Conservation (phyloP, 1,140 invertebrate genomes). For the Cydia amplana region DNA sequence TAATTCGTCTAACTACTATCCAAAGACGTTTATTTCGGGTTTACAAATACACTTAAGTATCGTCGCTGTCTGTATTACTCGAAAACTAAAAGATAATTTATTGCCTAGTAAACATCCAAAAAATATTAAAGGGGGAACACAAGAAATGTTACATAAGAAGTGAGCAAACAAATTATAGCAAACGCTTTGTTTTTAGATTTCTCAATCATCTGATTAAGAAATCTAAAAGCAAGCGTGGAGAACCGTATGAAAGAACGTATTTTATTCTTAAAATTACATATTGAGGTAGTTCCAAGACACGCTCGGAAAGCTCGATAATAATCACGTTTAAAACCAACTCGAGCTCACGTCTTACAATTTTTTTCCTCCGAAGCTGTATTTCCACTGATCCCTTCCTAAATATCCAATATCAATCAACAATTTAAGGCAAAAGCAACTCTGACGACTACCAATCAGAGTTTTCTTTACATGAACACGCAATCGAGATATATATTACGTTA, state of each 20-base stretch:
- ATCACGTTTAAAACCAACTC: slow-evolving; percentile 22
- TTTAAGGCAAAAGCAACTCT: not conserved
- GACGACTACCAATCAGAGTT: not conserved
- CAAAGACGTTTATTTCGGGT: no score
- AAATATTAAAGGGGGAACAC: no score
- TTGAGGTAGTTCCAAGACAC: not conserved
- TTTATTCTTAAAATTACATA: not conserved
- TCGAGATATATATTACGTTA: not conserved
- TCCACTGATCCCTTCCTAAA: not conserved
- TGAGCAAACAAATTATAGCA: no score
- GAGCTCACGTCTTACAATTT: not conserved
- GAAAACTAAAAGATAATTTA: no score
- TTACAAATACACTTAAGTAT: no score
- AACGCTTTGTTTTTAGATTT: no score
- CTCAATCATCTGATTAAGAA: not conserved
- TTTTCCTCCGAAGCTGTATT: slow-evolving; percentile 19
- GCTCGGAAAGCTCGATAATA: slow-evolving; percentile 15
- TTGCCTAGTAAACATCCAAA: no score
- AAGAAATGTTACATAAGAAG: no score
- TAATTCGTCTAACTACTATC: not conserved
- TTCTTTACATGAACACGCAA: not conserved
- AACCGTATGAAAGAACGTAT: not conserved
- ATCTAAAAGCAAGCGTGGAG: no score
- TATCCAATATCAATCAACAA: not conserved
- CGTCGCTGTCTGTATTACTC: no score